Evolutionary conservation across 2,113 vertebrate species (phyloP).

Genomic region (Pelmatolapia mariae): DNA sequence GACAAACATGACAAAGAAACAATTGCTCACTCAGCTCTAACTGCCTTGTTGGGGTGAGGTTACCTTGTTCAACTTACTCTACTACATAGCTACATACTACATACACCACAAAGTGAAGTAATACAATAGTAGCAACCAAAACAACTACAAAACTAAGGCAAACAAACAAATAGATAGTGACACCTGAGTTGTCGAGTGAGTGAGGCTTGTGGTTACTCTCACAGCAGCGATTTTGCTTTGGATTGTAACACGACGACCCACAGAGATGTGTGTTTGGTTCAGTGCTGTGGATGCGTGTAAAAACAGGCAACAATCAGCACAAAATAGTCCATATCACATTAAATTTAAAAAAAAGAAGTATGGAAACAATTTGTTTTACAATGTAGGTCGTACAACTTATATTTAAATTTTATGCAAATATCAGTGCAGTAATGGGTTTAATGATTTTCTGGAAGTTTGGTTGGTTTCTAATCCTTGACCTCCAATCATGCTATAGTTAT

Average conservation of each 20-base stretch:
- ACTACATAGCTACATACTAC: background rate
- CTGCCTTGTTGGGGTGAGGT: background rate
- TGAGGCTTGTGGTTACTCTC: background rate
- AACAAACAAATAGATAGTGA: background rate
- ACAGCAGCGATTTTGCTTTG: background rate
- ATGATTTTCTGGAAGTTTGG: background rate
- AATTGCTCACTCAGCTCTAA: background rate
- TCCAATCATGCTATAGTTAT: background rate
- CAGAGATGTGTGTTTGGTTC: no score
- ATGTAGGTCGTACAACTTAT: accelerated
- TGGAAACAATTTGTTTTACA: background rate
- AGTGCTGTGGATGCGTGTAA: background rate
- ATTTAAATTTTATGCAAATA: no score
- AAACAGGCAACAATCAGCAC: background rate
- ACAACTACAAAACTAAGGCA: background rate
- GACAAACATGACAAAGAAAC: background rate
- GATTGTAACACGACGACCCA: background rate
- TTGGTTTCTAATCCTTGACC: background rate
- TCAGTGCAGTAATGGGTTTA: background rate
- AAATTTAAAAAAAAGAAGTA: background rate
- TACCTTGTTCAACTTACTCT: background rate
- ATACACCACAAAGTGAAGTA: background rate
- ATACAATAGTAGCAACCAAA: background rate
- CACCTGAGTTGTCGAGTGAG: background rate
- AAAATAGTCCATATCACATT: background rate